Evolutionary conservation across 1,140 invertebrate genomes (phyloP), one percentile per base, ranked within the genome.

Genomic region (Armadillidium nasatum): DNA sequence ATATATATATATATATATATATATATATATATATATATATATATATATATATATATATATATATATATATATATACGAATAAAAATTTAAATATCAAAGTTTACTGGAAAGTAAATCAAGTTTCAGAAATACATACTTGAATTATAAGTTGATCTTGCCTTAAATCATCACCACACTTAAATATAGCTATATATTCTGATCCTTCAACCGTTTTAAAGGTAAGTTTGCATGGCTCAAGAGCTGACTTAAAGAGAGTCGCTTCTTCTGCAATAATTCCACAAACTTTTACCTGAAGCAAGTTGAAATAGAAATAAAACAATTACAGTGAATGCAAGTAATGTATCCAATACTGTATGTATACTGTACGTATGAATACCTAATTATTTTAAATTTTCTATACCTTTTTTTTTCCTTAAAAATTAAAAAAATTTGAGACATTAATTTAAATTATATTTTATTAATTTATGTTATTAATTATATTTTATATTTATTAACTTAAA

Each of bases 91-190:
- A 50, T 9, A 50, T 15, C 9, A 50, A 50, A 50, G 9, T 50
- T 9, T 10, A 15, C 46, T 15, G 15, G 9, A 50, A 15, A 50
- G 46, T 50, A 50, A 50, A 50, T 50, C 9, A 50, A 50, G 15
- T 50, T 15, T 50, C 15, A 15, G 11, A 60, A 60, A 60, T 19
- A 60, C 50, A 19, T 3, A 81, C 80, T 82, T 90, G 89, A 72
- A 99, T 85, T 79, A 99, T 95, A 0, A 99, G 88, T 85, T 99
- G 97, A 87, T 99, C 98, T 86, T 99, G 98, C 33, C 97, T 85
- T n/a, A 99, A 85, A 86, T 99, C 97, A 86, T 99, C 98, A 0
- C 98, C 98, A 83, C 97, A 90, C 87, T 99, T 99, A 85, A 99
- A 99, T 80, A 99, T 99, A 0, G 95, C 93, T 15, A 95, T 91